A percentile compares a stretch with the other conserved stretches of the same genome.
These are phyloP conservation scores for Stylophora pistillata DNA, from an alignment of 64 coral and sea anemone genomes.

Conservation along the genomic window DNA sequence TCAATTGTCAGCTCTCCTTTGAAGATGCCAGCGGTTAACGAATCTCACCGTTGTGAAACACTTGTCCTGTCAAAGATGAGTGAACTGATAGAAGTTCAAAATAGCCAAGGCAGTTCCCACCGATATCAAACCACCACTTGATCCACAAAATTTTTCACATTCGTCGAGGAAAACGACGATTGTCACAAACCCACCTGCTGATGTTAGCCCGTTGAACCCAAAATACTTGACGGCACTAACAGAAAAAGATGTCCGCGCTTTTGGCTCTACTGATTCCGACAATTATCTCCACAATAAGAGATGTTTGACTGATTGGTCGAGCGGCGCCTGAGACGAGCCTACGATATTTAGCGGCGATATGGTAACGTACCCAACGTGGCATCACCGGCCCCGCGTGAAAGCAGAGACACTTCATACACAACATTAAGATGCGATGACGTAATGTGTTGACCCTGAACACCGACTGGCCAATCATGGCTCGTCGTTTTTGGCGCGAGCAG, in stretches of 20 bases:
- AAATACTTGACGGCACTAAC: slow-evolving; percentile 33
- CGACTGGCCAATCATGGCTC: slow-evolving; percentile 63
- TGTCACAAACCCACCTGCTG: slow-evolving; percentile 62
- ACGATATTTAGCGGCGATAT: slow-evolving; percentile 26
- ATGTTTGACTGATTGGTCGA: slow-evolving; percentile 36
- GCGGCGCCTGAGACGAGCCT: slow-evolving; percentile 30
- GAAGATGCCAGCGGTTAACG: neutral
- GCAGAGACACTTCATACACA: slow-evolving; percentile 68
- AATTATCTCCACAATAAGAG: slow-evolving; percentile 43
- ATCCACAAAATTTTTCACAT: neutral
- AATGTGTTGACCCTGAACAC: slow-evolving; percentile 96
- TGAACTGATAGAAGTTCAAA: neutral
- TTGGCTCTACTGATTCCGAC: slow-evolving; percentile 55
- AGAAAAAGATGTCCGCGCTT: slow-evolving; percentile 23
- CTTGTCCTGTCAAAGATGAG: neutral
- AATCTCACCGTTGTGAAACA: neutral
- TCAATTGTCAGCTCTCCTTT: neutral
- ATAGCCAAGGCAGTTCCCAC: slow-evolving; percentile 10
- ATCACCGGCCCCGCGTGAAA: slow-evolving; percentile 70
- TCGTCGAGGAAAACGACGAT: neutral
- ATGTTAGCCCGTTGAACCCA: slow-evolving; percentile 54
- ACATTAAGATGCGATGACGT: slow-evolving; percentile 97
- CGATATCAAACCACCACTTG: slow-evolving; percentile 47
- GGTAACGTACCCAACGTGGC: slow-evolving; percentile 68
- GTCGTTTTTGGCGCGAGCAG: slow-evolving; percentile 33